Evolutionary conservation across 2,797 vertebrate genomes (phyloP), one percentile per base, ranked within the genome.

Genomic region (Danio kyathit): DNA sequence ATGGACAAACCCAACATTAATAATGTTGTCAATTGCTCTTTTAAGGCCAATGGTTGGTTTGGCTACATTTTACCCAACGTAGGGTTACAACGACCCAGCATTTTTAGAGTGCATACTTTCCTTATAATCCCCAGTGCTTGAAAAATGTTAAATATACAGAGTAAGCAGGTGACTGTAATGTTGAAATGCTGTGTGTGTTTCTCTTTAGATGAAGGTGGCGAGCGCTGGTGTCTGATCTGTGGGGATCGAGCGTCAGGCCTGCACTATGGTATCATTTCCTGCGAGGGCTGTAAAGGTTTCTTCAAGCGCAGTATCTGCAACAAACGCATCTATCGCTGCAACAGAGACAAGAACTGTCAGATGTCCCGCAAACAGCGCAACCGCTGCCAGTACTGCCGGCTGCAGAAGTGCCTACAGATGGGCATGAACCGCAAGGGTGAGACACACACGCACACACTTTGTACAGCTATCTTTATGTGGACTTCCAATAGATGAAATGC

Each of bases 231-330:
- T 92, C 96, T 99, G 88, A 99, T 99, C 93, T 99, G 97, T 79
- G 98, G 97, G 76, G 98, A 99, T 88, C 94, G 97, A 0, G 97
- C 97, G 13, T 99, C 98, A 1, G 98, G 98, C 85, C 94, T 99
- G 91, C 98, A 99, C 94, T 99, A 99, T 94, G 97, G 97, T 86
- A 99, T 99, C 94, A 98, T 99, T 90, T 99, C 98, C 83, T 99
- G 98, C 38, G 98, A 99, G 87, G 98, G 98, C 89, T 99, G 98
- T 95, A 99, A 99, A 87, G 98, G 98, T 57, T 99, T 99, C 95
- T 99, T 99, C 94, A 99, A 99, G 86, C 91, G 98, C 87, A 99
- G 97, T 94, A 99, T 99, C 94, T 99, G 98, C 94, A 99, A 99
- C 95, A 99, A 98, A 90, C 94, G 97, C 0, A 96, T 99, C 0